Evolutionary conservation across 2,888 invertebrate species (phyloP).

Genomic region (Cheilosia vulpina): DNA sequence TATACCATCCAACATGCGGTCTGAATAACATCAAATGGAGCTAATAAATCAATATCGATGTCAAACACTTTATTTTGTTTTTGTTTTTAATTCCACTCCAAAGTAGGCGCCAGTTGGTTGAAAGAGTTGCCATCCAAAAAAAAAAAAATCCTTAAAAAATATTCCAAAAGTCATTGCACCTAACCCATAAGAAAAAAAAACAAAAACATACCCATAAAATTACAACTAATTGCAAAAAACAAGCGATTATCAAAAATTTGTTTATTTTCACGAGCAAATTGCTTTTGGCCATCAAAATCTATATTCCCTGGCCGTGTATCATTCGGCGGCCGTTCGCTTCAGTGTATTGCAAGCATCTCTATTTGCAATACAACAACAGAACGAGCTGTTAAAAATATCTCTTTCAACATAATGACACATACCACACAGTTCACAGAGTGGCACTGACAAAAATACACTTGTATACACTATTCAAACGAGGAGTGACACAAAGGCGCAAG

Average conservation of each 20-base stretch:
- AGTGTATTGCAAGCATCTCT: slow-evolving; percentile 42
- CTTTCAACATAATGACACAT: slow-evolving; percentile 75
- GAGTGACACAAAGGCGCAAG: slow-evolving; percentile 45
- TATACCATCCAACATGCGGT: too few relatives aligned
- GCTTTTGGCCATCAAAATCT: slow-evolving; percentile 10
- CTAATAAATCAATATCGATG: too few relatives aligned
- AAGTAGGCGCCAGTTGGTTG: slow-evolving; percentile 9
- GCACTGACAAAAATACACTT: slow-evolving; percentile 52
- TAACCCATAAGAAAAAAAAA: slow-evolving; percentile 2
- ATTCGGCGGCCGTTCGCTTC: slow-evolving; percentile 19
- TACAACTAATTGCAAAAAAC: not conserved
- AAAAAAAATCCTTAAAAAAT: not conserved
- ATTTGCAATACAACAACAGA: slow-evolving; percentile 70
- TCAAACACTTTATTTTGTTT: too few relatives aligned
- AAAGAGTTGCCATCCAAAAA: not conserved
- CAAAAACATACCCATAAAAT: not conserved
- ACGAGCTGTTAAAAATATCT: slow-evolving; percentile 79
- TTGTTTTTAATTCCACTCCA: too few relatives aligned
- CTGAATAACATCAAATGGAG: too few relatives aligned
- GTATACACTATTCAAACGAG: slow-evolving; percentile 26
- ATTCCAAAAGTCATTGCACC: slow-evolving; percentile 48
- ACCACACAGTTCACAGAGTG: slow-evolving; percentile 44
- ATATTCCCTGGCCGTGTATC: slow-evolving; percentile 3
- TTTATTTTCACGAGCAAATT: slow-evolving; percentile 58
- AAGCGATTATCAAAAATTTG: slow-evolving; percentile 26